Conservation (phyloP, 2,797 vertebrate species). For the Sciaenops ocellatus region DNA sequence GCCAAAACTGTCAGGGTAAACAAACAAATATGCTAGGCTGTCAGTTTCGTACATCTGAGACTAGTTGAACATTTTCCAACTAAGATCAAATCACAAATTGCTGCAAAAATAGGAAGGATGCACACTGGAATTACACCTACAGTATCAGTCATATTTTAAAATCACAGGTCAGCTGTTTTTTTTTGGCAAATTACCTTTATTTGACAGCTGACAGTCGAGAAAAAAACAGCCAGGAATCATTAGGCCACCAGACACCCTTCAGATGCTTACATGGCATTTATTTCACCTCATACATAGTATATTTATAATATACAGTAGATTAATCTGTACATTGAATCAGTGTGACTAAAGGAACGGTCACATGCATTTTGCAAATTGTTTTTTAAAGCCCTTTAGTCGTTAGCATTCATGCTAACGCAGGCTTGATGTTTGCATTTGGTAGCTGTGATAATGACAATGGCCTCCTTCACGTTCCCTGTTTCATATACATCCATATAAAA, state of each 20-base stretch:
- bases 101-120: slow-evolving; percentile 19
- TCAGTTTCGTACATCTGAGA: slow-evolving; percentile 26
- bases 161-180: slow-evolving; percentile 7
- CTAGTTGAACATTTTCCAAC: slow-evolving; percentile 28
- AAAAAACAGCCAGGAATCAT: not conserved
- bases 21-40: slow-evolving; percentile 52
- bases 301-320: not conserved
- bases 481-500: slow-evolving; percentile 20
- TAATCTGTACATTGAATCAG: not conserved
- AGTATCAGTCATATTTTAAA: not conserved
- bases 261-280: not conserved
- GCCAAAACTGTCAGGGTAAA: slow-evolving; percentile 57
- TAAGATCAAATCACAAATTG: slow-evolving; percentile 11
- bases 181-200: not conserved
- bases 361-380: not conserved
- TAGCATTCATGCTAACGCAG: not conserved
- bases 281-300: not conserved
- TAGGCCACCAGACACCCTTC: too few species aligned
- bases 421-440: slow-evolving; percentile 30
- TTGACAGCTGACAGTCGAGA: not conserved
- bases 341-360: slow-evolving; percentile 5
- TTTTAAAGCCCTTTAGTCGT: not conserved
- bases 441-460: slow-evolving; percentile 1
- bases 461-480: slow-evolving; percentile 18
- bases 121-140: not conserved